Percentiles rank a stretch among this genome's conserved stretches.
phyloP scores from a whole-genome alignment of 2,888 invertebrate genomes.

The Argyresthia goedartella region DNA sequence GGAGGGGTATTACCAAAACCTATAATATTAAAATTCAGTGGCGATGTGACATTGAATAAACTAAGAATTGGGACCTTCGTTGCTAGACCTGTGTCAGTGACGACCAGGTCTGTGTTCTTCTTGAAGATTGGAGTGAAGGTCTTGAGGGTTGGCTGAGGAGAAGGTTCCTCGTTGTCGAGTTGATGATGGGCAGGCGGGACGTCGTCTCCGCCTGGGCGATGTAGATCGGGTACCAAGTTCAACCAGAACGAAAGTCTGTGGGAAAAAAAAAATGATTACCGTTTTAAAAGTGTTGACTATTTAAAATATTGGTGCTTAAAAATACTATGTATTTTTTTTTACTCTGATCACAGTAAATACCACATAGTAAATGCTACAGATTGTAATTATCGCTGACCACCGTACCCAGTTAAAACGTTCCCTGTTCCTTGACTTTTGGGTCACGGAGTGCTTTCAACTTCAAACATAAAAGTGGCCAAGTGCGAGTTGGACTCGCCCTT shows the following conservation, averaged over 20 bases:
- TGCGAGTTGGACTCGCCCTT: no score
- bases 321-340: no score
- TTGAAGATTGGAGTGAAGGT: conserved; percentile 70
- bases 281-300: no score
- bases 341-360: no score
- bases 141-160: conserved; percentile 63
- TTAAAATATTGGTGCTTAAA: no score
- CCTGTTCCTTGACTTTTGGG: no score
- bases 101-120: conserved; percentile 63
- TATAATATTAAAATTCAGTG: conserved; percentile 50
- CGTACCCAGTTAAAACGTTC: no score
- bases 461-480: no score
- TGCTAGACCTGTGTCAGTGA: conserved; percentile 50
- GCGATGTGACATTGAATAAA: conserved; percentile 52
- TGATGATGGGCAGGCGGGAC: conserved; percentile 89
- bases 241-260: conserved; percentile 91
- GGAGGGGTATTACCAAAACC: conserved; percentile 41
- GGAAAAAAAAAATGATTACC: conserved; percentile 14
- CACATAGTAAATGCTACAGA: no score
- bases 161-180: conserved; percentile 80
- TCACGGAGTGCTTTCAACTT: no score
- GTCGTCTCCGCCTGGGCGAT: conserved; percentile 88
- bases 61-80: conserved; percentile 49
- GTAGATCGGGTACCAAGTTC: conserved; percentile 92
- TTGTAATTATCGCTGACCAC: no score